phyloP scores from a whole-genome alignment of 2,113 vertebrate species.

The Sterrhoptilus dennistouni region DNA sequence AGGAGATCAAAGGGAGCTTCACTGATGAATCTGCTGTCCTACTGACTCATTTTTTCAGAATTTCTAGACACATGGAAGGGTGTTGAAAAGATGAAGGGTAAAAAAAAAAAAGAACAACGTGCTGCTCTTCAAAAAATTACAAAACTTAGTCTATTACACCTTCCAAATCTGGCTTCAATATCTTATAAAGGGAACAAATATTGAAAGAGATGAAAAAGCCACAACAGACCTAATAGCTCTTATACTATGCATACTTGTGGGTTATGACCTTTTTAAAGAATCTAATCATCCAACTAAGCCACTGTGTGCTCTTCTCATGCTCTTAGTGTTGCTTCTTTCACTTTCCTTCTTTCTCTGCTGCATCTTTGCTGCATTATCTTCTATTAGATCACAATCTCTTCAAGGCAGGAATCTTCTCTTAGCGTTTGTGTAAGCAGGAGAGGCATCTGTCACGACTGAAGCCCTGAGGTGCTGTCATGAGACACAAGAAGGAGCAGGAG shows the following conservation, averaged over 20 bases:
- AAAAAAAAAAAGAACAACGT: neutral
- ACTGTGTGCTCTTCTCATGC: neutral
- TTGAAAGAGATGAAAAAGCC: neutral
- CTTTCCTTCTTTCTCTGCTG: neutral
- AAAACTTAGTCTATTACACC: neutral
- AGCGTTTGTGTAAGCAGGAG: neutral
- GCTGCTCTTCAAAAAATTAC: neutral
- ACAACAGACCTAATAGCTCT: neutral
- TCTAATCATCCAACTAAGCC: neutral
- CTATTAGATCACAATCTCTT: neutral
- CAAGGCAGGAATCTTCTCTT: neutral
- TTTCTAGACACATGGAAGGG: slow-evolving; percentile 11
- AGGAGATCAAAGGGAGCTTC: slow-evolving; percentile 46
- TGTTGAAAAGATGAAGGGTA: slow-evolving; percentile 29
- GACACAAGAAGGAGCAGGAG: neutral
- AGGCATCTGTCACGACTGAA: neutral
- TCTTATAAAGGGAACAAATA: neutral
- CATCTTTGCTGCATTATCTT: neutral
- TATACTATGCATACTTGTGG: neutral
- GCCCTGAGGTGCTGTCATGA: neutral
- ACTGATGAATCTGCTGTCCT: slow-evolving; percentile 36
- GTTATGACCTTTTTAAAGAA: neutral
- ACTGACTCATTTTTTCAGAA: slow-evolving; percentile 31
- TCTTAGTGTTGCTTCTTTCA: neutral
- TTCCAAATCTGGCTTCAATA: neutral